Percentiles rank a stretch among this genome's conserved stretches.
phyloP scores from a whole-genome alignment of 2,888 invertebrate species.

The Tipula unca region DNA sequence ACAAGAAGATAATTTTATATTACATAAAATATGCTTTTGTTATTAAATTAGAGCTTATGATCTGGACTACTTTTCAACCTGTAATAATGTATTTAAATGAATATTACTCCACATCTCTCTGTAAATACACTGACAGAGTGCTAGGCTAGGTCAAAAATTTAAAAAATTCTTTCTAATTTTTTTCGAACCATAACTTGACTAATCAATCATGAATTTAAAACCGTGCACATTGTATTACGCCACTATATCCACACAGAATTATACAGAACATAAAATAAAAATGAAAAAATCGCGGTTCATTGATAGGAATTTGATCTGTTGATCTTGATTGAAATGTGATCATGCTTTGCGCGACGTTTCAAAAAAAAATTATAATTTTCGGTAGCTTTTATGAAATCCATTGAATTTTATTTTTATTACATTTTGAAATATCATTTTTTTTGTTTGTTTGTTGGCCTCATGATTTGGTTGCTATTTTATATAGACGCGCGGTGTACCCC shows the following conservation, averaged over 20 bases:
- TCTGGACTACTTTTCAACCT: no score
- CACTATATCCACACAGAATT: neutral
- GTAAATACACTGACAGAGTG: no score
- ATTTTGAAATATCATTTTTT: neutral
- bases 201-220: no score
- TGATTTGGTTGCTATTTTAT: neutral
- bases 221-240: neutral
- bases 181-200: no score
- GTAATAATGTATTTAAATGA: no score
- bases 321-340: constrained; percentile 19
- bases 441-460: neutral
- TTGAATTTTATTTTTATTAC: neutral
- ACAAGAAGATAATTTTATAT: no score
- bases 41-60: no score
- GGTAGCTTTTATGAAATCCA: constrained; percentile 17
- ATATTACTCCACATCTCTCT: no score
- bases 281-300: constrained; percentile 9
- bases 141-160: no score
- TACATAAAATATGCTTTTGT: no score
- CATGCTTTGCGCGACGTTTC: constrained; percentile 9
- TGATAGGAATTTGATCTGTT: constrained; percentile 19
- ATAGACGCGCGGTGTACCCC: neutral
- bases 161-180: no score
- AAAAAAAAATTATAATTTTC: constrained; percentile 1
- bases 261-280: neutral